Evolutionary conservation across 2,113 vertebrate species (phyloP).

Genomic region (Petrocephalus microphthalmus): DNA sequence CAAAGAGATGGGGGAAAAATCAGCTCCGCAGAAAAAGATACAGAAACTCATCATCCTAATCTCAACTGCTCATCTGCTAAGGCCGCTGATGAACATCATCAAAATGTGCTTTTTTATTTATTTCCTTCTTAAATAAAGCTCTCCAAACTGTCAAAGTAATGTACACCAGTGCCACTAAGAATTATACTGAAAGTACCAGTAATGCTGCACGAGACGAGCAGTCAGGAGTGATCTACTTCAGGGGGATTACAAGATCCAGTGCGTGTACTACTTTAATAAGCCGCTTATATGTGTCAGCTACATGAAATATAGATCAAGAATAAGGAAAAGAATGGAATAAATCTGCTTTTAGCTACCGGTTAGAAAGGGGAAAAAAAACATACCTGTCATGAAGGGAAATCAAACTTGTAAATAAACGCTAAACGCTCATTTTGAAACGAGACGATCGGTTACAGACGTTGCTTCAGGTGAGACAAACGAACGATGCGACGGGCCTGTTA

Average conservation of each 20-base stretch:
- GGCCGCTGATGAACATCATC: not conserved
- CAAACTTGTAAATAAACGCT: not conserved
- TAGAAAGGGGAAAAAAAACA: not conserved
- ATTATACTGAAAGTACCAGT: not conserved
- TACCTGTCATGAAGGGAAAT: not conserved
- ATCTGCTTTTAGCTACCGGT: not conserved
- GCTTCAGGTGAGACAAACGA: not conserved
- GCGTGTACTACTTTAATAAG: not conserved
- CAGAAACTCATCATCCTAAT: not conserved
- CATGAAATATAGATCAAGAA: not conserved
- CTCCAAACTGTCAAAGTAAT: not conserved
- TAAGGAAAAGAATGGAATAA: not conserved
- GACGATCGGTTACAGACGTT: not conserved
- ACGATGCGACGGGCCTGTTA: not conserved
- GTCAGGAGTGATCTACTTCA: not conserved
- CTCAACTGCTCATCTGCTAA: not conserved
- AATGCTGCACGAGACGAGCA: not conserved
- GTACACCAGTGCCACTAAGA: not conserved
- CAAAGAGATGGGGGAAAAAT: not conserved
- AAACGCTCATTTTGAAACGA: not conserved
- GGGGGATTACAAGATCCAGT: not conserved
- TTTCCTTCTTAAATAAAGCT: conserved; percentile 2
- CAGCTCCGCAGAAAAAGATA: not conserved
- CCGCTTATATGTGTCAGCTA: not conserved
- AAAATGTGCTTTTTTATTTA: not conserved